phyloP scores from a whole-genome alignment of 2,797 vertebrate genomes.

The Enteromius fasciolatus region DNA sequence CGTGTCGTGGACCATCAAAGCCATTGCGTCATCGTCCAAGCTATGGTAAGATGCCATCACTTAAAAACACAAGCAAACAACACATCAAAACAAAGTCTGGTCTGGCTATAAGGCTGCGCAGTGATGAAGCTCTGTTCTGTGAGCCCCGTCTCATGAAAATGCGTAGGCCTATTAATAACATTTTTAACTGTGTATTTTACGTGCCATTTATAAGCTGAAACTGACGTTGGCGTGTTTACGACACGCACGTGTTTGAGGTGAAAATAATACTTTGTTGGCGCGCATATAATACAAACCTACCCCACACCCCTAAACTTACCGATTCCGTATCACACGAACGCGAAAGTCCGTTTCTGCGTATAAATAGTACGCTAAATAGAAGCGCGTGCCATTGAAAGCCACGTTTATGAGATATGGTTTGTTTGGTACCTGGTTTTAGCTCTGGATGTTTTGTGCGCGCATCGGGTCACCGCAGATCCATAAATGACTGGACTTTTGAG shows the following conservation, averaged over 20 bases:
- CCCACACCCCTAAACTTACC: neutral
- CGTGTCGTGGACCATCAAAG: constrained; percentile 86
- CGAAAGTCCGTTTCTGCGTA: neutral
- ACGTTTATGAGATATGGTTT: neutral
- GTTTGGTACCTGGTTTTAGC: constrained; percentile 55
- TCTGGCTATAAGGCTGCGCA: neutral
- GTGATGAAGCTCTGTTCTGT: neutral
- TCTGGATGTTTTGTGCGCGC: constrained; percentile 48
- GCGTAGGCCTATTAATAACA: neutral
- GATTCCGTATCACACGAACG: neutral
- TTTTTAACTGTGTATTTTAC: neutral
- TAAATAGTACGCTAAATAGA: neutral
- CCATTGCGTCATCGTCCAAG: constrained; percentile 85
- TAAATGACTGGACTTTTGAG: neutral
- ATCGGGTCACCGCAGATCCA: constrained; percentile 45
- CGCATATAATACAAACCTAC: neutral
- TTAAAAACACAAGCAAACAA: constrained; percentile 68
- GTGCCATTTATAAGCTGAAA: neutral
- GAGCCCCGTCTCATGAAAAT: neutral
- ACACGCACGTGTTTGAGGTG: neutral
- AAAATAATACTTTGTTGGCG: neutral
- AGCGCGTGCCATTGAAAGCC: neutral
- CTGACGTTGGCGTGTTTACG: neutral
- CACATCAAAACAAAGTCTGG: constrained; percentile 62
- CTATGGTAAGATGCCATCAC: constrained; percentile 93